phyloP scores from a whole-genome alignment of 2,797 vertebrate species.

The Rhabdophis nuchalis region DNA sequence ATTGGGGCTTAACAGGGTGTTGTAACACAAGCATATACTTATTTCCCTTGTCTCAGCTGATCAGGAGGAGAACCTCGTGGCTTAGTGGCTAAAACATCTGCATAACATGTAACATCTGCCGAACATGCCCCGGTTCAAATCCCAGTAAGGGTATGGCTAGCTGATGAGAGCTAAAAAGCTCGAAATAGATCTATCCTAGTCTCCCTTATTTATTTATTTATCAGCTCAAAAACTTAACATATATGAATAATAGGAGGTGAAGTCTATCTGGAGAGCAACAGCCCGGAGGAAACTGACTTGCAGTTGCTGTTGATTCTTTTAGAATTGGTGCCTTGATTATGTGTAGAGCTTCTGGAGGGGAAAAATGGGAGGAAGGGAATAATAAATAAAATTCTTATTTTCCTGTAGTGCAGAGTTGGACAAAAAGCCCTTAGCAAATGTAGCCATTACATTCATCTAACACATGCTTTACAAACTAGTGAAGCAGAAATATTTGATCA shows the following conservation, averaged over 20 bases:
- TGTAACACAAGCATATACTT: too few relatives aligned
- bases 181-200: too few relatives aligned
- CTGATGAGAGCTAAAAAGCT: too few relatives aligned
- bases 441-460: neutral
- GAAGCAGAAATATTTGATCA: slow-evolving; percentile 6
- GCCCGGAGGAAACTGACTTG: neutral
- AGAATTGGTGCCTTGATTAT: neutral
- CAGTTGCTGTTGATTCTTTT: neutral
- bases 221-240: too few relatives aligned
- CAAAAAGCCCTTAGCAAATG: neutral
- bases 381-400: neutral
- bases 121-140: too few relatives aligned
- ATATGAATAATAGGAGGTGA: neutral
- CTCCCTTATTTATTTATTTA: too few relatives aligned
- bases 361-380: neutral
- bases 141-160: too few relatives aligned
- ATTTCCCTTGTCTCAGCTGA: too few relatives aligned
- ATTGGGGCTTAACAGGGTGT: too few relatives aligned
- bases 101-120: too few relatives aligned
- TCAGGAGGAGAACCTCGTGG: too few relatives aligned
- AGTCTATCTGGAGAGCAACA: neutral
- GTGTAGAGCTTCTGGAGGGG: neutral
- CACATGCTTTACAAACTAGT: neutral
- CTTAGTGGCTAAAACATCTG: too few relatives aligned
- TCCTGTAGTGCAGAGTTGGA: neutral